Conservation (phyloP, 2,888 invertebrate species). For the Lysandra coridon region DNA sequence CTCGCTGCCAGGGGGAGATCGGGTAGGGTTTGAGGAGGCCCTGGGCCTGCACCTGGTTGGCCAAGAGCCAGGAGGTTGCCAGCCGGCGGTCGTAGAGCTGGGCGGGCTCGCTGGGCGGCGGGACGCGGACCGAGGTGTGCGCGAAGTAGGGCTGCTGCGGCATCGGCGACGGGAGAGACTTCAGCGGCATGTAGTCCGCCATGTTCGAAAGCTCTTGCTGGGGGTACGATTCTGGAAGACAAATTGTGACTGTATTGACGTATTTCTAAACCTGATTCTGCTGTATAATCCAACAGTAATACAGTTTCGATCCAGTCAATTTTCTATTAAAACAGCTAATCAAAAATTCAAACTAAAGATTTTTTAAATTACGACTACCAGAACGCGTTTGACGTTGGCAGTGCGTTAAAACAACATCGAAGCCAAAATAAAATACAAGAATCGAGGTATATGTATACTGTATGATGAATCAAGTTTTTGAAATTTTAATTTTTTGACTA, state of each 20-base stretch:
- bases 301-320: too few species aligned
- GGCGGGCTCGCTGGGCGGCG: slow-evolving; percentile 58
- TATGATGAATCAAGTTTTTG: slow-evolving; percentile 5
- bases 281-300: too few species aligned
- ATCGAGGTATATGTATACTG: too few species aligned
- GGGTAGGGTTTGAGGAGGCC: slow-evolving; percentile 75
- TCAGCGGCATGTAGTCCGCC: slow-evolving; percentile 72
- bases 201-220: slow-evolving; percentile 66
- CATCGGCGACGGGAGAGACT: slow-evolving; percentile 56
- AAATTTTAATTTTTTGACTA: neutral
- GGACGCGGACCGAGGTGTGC: slow-evolving; percentile 66
- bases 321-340: too few species aligned
- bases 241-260: slow-evolving; percentile 17
- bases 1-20: slow-evolving; percentile 80
- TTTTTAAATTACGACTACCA: too few species aligned
- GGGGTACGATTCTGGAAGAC: slow-evolving; percentile 67
- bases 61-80: slow-evolving; percentile 78
- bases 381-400: too few species aligned
- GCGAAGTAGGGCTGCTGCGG: slow-evolving; percentile 67
- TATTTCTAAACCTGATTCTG: too few species aligned
- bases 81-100: slow-evolving; percentile 73
- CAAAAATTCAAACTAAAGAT: too few species aligned
- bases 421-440: too few species aligned
- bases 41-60: slow-evolving; percentile 75
- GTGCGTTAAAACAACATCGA: too few species aligned